Conservation (phyloP, 2,797 vertebrate genomes). For the Neoniphon sammara region DNA sequence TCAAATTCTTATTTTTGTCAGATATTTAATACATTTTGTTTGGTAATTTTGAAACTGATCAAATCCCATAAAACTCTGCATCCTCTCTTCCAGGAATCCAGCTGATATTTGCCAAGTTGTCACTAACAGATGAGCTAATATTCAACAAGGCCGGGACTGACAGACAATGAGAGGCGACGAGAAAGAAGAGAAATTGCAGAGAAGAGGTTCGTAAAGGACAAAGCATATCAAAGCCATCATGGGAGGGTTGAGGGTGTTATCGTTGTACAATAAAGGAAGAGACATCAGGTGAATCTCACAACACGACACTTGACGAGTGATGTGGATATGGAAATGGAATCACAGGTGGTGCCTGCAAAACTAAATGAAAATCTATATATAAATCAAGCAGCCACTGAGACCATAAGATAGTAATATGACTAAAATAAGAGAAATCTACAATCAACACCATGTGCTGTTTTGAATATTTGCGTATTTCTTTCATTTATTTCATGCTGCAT, state of each 20-base stretch:
- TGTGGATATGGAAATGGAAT: slow-evolving; percentile 53
- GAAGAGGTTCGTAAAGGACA: slow-evolving; percentile 68
- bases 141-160: slow-evolving; percentile 69
- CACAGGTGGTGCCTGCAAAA: slow-evolving; percentile 28
- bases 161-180: slow-evolving; percentile 38
- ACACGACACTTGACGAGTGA: slow-evolving; percentile 41
- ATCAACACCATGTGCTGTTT: neutral
- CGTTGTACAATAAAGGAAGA: slow-evolving; percentile 27
- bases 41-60: too few relatives aligned
- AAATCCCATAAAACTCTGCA: slow-evolving; percentile 68
- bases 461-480: neutral
- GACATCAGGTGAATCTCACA: slow-evolving; percentile 31
- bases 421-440: neutral
- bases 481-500: too few relatives aligned
- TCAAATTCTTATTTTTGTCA: too few relatives aligned
- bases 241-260: slow-evolving; percentile 25
- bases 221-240: slow-evolving; percentile 32
- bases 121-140: slow-evolving; percentile 77
- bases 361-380: slow-evolving; percentile 28
- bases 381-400: slow-evolving; percentile 2
- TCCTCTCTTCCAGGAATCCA: slow-evolving; percentile 75
- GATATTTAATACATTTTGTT: too few relatives aligned
- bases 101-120: slow-evolving; percentile 83
- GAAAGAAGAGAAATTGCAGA: slow-evolving; percentile 45
- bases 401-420: neutral